Percentiles rank a stretch among this genome's conserved stretches.
Evolutionary conservation across 2,797 vertebrate species (phyloP).

Genomic region (Phrynocephalus vlangalii): DNA sequence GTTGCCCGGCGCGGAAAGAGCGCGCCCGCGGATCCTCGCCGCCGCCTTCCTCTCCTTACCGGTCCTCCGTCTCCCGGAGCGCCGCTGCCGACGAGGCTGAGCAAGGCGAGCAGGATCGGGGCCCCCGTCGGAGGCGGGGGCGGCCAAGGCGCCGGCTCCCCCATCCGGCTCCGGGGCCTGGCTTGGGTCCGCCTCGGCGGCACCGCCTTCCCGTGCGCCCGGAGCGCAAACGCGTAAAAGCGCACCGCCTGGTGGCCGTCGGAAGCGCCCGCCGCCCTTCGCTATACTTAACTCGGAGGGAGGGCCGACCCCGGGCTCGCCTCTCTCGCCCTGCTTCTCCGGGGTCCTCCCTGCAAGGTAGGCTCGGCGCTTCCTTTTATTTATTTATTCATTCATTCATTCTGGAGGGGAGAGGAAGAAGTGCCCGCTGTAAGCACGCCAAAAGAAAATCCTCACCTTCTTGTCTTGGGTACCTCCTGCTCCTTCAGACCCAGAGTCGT

Average conservation of each 20-base stretch:
- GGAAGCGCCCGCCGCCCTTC: neutral
- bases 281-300: neutral
- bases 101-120: conserved; percentile 9
- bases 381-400: too few relatives aligned
- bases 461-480: too few relatives aligned
- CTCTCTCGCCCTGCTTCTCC: too few relatives aligned
- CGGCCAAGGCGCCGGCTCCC: neutral
- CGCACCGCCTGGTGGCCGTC: neutral
- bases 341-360: too few relatives aligned
- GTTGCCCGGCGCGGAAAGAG: neutral
- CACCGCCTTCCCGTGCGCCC: neutral
- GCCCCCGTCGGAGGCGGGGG: neutral
- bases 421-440: too few relatives aligned
- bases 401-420: too few relatives aligned
- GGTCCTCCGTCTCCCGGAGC: neutral
- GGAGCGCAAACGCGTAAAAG: neutral
- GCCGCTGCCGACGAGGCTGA: neutral
- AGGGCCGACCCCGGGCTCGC: neutral
- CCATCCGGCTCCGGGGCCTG: conserved; percentile 3
- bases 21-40: neutral
- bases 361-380: too few relatives aligned
- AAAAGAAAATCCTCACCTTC: too few relatives aligned
- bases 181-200: neutral
- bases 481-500: too few relatives aligned
- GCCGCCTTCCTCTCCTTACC: neutral